phyloP scores from a whole-genome alignment of 2,113 vertebrate species.

The Archilochus colubris region DNA sequence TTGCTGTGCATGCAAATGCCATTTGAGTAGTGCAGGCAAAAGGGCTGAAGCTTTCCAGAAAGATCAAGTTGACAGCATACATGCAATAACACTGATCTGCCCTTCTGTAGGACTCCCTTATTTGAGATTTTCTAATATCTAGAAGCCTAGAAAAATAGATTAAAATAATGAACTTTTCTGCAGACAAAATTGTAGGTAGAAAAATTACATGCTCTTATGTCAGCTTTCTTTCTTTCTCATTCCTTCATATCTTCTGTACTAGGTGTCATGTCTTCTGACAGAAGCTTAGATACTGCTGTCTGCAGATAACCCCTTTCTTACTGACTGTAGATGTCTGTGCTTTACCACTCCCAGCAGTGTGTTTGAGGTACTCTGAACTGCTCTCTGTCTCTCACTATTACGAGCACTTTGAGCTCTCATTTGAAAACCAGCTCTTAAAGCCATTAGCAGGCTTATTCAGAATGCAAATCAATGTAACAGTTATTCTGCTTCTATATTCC shows the following conservation, averaged over 20 bases:
- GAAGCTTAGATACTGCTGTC: background rate
- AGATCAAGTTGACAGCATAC: background rate
- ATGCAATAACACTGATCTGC: background rate
- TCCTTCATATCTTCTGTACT: background rate
- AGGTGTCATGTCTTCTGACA: background rate
- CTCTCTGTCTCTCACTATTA: background rate
- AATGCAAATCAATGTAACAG: background rate
- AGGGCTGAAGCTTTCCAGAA: constrained; percentile 13
- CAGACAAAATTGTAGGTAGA: background rate
- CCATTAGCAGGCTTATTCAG: background rate
- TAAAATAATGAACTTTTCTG: background rate
- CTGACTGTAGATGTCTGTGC: background rate
- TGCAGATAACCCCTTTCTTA: background rate
- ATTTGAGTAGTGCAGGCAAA: background rate
- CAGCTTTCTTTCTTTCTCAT: background rate
- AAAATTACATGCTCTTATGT: background rate
- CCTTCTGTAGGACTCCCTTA: background rate
- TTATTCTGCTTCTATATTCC: background rate
- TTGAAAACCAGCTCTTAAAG: background rate
- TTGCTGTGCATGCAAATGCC: background rate
- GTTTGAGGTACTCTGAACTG: background rate
- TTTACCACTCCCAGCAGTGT: background rate
- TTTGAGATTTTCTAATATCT: background rate
- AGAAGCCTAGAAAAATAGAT: background rate
- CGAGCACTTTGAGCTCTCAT: background rate